A percentile compares a stretch with the other conserved stretches of the same genome.
These are phyloP conservation scores for Sinocyclocheilus rhinocerous DNA, from an alignment of 2,113 vertebrate genomes.

Conservation along the genomic window DNA sequence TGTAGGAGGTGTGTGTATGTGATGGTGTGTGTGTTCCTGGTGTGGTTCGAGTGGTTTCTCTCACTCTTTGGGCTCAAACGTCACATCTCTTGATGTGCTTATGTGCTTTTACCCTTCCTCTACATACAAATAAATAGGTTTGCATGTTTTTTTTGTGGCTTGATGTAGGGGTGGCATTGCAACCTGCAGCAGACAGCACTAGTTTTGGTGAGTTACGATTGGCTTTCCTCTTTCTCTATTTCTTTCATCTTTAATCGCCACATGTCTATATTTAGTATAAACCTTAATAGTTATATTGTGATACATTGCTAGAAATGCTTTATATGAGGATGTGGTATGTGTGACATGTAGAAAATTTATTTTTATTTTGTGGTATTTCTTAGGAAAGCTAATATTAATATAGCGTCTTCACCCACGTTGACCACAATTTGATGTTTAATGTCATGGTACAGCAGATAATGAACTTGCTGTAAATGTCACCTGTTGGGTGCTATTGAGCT, in stretches of 20 bases:
- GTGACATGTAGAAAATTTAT: background rate
- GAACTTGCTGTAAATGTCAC: background rate
- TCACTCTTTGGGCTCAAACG: background rate
- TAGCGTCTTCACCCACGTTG: background rate
- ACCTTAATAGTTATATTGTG: background rate
- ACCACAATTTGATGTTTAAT: slow-evolving; percentile 22
- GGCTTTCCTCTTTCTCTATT: background rate
- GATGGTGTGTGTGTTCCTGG: slow-evolving; percentile 21
- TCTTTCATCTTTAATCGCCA: background rate
- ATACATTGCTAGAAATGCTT: background rate
- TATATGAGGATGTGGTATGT: slow-evolving; percentile 20
- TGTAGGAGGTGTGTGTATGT: slow-evolving; percentile 33
- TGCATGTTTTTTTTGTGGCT: background rate
- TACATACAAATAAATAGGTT: background rate
- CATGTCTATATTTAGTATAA: background rate
- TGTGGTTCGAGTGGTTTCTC: slow-evolving; percentile 2
- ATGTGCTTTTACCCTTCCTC: background rate
- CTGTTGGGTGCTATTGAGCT: slow-evolving; percentile 13
- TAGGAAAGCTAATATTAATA: slow-evolving; percentile 5
- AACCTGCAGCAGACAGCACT: background rate
- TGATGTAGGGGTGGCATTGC: background rate
- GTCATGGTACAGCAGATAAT: background rate
- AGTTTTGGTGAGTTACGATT: slow-evolving; percentile 15
- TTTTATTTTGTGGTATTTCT: background rate
- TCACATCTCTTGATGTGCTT: background rate